Evolutionary conservation across 2,113 vertebrate species (phyloP), one percentile per base, ranked within the genome.

Genomic region (Proterorhinus semilunaris): DNA sequence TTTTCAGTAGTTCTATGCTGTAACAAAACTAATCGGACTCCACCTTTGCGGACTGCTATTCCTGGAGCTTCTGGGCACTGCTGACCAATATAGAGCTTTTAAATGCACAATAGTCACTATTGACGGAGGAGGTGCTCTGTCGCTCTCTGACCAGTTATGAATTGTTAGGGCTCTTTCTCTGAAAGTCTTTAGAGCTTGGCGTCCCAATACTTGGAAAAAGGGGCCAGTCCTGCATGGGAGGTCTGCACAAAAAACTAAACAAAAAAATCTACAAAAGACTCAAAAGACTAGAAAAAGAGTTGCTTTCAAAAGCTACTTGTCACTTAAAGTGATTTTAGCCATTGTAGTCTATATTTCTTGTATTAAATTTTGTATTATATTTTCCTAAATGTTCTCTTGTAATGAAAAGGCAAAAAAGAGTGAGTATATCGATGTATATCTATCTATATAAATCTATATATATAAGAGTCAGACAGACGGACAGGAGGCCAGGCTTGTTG

Each of bases 341-440:
- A 91, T 92, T 92, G 89, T 94, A 92, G 91, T 94, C 92, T 96
- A 94, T 93, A 92, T 95, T 96, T 97, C 94, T 94, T 92, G 92
- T 95, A 93, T 91, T 88, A 95, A 92, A 95, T 93, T 96, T 96
- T 98, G 93, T 97, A 98, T 95, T 96, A 94, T 98, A 97, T 98
- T 99, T 98, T 98, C 95, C 92, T 98, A 97, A 95, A 95, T 93
- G 90, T 94, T 92, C 83, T 94, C 89, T 92, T 88, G 88, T 93
- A 82, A 84, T 62, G 68, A 83, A 89, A 90, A 89, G 76, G 82
- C 81, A 89, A 91, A 92, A 88, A 86, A 90, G 80, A 89, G 78
- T 62, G 76, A 87, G 66, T 88, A 84, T 88, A 86, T 86, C 62
- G 83, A 83, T 88, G 68, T 70, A 69, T 67, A 59, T 78, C 49